Evolutionary conservation across 2,888 invertebrate genomes (phyloP), one percentile per base, ranked within the genome.

Genomic region (Macrosiphum euphorbiae): DNA sequence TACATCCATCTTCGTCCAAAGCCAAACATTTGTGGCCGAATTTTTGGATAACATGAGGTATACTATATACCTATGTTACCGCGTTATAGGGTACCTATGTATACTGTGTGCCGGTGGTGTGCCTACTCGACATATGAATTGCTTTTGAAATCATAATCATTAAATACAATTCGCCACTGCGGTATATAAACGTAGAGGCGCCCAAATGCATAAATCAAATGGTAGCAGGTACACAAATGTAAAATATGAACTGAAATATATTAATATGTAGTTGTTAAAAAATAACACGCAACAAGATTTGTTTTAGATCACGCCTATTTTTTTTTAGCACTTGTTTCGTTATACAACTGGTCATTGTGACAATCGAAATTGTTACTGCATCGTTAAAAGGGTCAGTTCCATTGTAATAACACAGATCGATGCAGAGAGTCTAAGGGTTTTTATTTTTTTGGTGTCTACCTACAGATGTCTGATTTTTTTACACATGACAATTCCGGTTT

Each of bases 381-480:
- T 61, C 35, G 89, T 28, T 90, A n/a, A 94, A 86, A 52, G 47
- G 47, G 50, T 84, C 47, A 47, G 50, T 41, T 11, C 55, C 55
- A 93, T 90, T 89, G 55, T 13, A 92, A 90, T 26, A 85, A 89
- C 20, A 28, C 50, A 94, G 86, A 87, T 94, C 86, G 58, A 94
- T 90, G 35, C 85, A 90, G 90, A 86, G 41, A 89, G 35, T 58
- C 26, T 85, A 93, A 50, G 86, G 90, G 86, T 67, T 50, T 90
- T 41, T 84, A 88, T 92, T 35, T 92, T 92, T 35, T 87, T 88
- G 13, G 47, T 85, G 41, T 52, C 61, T 67, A 89, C 92, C 92
- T 92, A 67, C 94, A 86, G 94, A 87, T 86, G 86, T 86, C 90
- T 61, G 41, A 50, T 94, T 90, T 93, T 90, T 61, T 55, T 52